Evolutionary conservation across 2,113 vertebrate species (phyloP), one percentile per base, ranked within the genome.

Genomic region (Loxodonta africana): DNA sequence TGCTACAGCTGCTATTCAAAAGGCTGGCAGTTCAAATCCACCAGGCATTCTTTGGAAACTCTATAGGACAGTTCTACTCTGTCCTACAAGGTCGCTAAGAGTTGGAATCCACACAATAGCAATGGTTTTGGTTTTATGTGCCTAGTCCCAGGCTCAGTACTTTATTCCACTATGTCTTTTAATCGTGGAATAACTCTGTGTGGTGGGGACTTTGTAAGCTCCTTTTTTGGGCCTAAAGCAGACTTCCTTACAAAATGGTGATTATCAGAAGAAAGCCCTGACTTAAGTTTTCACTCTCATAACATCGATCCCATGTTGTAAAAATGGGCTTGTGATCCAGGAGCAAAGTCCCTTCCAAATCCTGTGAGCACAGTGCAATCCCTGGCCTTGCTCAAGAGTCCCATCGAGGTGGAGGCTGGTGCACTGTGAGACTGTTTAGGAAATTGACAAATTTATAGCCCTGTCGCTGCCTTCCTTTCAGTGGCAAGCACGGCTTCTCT

Each of bases 381-480:
- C 7, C 14, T 2, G 5, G 0, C 1, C 46, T 63, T 10, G 15
- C 91, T 97, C 67, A 37, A 30, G 91, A 60, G 78, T n/a, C 63
- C 71, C 20, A 73, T 82, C 82, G 86, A 87, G 37, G 84, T 28
- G 73, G 46, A 48, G 51, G 0, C 90, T 28, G 0, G 82, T 0
- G 65, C 80, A 0, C 37, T 33, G 14, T 15, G 0, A 28, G 14
- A 5, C 83, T 33, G 28, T 57, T 97, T 51, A 78, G 73, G n/a
- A 97, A 97, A 97, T 62, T 63, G 83, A 81, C 90, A 46, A 69
- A 88, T 93, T 96, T 89, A 71, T 83, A 62, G 57, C 25, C 67
- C 25, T 17, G 77, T 53, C 0, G 4, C 63, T 77, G 65, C 57
- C 46, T 94, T 51, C 20, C 8, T 83, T 96, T 89, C 91, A 12